A percentile compares a stretch with the other conserved stretches of the same genome.
These are phyloP conservation scores for Andrena fulva DNA, from an alignment of 2,888 invertebrate species.

Conservation along the genomic window DNA sequence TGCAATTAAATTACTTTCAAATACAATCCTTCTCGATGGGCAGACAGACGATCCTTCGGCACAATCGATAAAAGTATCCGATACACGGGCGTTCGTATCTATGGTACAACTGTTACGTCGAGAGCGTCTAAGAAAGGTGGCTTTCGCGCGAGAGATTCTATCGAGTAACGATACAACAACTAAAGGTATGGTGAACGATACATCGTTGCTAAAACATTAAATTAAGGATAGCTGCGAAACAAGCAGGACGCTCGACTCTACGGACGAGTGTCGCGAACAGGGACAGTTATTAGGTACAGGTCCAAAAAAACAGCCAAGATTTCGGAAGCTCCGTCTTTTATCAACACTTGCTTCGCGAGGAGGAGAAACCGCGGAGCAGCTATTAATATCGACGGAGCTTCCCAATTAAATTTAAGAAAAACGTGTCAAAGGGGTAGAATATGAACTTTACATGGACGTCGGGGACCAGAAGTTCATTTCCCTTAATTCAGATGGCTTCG, in stretches of 20 bases:
- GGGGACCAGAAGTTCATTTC: conserved; percentile 96
- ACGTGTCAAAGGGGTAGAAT: background rate
- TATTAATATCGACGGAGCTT: background rate
- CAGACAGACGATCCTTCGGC: background rate
- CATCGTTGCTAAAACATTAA: conserved; percentile 9
- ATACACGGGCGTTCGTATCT: background rate
- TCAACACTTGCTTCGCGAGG: background rate
- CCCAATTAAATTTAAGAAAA: background rate
- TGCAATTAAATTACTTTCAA: background rate
- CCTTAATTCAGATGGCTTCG: conserved; percentile 90
- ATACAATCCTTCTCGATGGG: background rate
- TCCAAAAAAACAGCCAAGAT: background rate
- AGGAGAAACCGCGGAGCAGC: background rate
- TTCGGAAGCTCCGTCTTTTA: background rate
- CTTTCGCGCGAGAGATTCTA: background rate
- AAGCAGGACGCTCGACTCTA: background rate
- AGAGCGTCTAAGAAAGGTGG: background rate
- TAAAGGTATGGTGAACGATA: conserved; percentile 1
- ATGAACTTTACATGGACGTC: conserved; percentile 89
- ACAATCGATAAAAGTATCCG: background rate
- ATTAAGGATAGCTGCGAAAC: conserved; percentile 1
- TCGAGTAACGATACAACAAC: background rate
- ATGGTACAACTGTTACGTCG: background rate
- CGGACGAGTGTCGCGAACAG: background rate
- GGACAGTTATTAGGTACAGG: too few relatives aligned